These are phyloP conservation scores for Cossypha caffra DNA, from an alignment of 2,797 vertebrate species.

Conservation along the genomic window DNA sequence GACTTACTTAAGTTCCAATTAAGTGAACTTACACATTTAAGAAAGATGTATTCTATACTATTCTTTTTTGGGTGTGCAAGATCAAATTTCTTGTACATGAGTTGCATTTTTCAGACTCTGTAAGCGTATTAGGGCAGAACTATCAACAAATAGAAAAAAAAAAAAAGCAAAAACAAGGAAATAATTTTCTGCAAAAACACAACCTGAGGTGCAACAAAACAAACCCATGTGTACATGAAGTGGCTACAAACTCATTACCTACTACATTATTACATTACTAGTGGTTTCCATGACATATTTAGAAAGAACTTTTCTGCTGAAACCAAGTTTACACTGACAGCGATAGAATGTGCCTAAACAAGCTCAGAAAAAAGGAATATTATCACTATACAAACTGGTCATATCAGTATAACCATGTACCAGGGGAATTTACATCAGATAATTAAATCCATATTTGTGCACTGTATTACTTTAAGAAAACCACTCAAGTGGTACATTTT, in stretches of 20 bases:
- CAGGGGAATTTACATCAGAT: background rate
- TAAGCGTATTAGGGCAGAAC: background rate
- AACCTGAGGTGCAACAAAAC: background rate
- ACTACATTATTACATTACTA: background rate
- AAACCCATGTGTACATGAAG: background rate
- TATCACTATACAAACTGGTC: background rate
- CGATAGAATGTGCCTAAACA: background rate
- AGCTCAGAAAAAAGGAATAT: background rate
- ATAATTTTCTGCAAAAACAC: background rate
- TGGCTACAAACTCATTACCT: background rate
- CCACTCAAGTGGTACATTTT: background rate
- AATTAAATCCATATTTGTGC: background rate
- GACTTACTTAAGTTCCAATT: background rate
- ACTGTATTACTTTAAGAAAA: background rate
- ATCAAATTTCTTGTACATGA: background rate
- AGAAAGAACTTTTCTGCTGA: background rate
- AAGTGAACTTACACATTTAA: background rate
- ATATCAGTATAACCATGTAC: background rate
- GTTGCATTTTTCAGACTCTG: background rate
- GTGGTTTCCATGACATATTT: background rate
- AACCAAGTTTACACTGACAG: background rate
- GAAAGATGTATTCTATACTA: background rate
- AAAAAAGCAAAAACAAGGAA: background rate
- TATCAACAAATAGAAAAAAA: background rate
- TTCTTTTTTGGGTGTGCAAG: background rate